Base-by-base conservation (phyloP, 2,888 invertebrate genomes). In the Camponotus fellah region DNA sequence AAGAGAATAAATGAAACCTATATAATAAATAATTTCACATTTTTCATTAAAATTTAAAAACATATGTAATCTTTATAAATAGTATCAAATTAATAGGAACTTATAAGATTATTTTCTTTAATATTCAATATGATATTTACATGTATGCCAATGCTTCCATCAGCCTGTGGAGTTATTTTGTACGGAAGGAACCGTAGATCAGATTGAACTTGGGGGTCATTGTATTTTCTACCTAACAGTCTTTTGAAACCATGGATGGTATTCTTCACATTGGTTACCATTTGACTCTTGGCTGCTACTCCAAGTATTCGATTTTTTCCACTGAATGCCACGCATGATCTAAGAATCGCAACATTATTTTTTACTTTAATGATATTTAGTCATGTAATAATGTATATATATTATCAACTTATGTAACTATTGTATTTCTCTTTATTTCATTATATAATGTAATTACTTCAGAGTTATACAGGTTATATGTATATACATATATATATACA, bases 181-280 rank as follows among this genome's bases (percentile, higher is more conserved):
- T 97, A 99, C 72, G 99, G 98, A 91, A 98, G 96, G 94, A 96
- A 96, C 92, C 96, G 96, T 62, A 98, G 95, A 95, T 99, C 99
- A 93, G 96, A 96, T 94, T 99, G 98, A 60, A 98, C 98, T 93
- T 97, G 96, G 26, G 98, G 98, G 95, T 99, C 99, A 91, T 97
- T 96, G 95, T 96, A 99, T 94, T 97, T 97, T 92, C 99, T 96
- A 82, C 99, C 99, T 92, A 99, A 95, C 76, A 99, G 96, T 92
- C 98, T 96, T 95, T 99, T 99, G 95, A 99, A 98, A 86, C 98
- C 98, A 95, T 97, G 97, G 83, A 99, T 97, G 86, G 99, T 99
- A 95, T 99, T 99, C 95, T 98, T 98, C 97, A 99, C 97, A 95
- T 99, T 99, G 92, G 99, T 99, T 79, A 99, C 97, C 96, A 98